A percentile compares a stretch with the other conserved stretches of the same genome.
Evolutionary conservation across 2,888 invertebrate species (phyloP).

Genomic region (Anodontia alba): DNA sequence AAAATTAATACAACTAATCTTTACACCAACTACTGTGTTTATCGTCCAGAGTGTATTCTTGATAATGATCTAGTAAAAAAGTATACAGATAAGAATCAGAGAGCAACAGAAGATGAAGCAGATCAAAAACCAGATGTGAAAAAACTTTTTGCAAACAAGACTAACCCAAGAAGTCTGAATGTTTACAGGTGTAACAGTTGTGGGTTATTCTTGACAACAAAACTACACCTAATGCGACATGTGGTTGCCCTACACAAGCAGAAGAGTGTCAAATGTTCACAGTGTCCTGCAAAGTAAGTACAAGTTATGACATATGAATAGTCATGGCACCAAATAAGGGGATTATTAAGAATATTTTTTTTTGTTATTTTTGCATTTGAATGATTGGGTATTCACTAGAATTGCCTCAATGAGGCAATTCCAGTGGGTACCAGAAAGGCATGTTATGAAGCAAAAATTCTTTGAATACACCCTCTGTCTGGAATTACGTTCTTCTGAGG

Average conservation of each 20-base stretch:
- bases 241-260: slow-evolving; percentile 46
- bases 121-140: neutral
- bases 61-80: neutral
- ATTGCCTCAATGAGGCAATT: too few species aligned
- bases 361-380: too few species aligned
- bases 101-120: neutral
- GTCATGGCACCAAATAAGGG: too few species aligned
- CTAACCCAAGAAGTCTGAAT: slow-evolving; percentile 7
- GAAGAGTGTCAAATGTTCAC: slow-evolving; percentile 46
- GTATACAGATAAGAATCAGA: neutral
- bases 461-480: too few species aligned
- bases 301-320: too few species aligned
- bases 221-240: slow-evolving; percentile 50
- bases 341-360: too few species aligned
- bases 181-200: slow-evolving; percentile 54
- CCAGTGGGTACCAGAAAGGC: too few species aligned
- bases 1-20: neutral
- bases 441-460: too few species aligned
- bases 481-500: too few species aligned
- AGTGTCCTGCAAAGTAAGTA: slow-evolving; percentile 53
- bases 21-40: neutral
- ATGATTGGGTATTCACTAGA: too few species aligned
- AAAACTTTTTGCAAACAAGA: neutral
- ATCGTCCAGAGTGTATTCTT: slow-evolving; percentile 11
- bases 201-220: slow-evolving; percentile 46